Percentiles rank a stretch among this genome's conserved stretches.
phyloP scores from a whole-genome alignment of 2,888 invertebrate genomes.

The Torymus texanus region DNA sequence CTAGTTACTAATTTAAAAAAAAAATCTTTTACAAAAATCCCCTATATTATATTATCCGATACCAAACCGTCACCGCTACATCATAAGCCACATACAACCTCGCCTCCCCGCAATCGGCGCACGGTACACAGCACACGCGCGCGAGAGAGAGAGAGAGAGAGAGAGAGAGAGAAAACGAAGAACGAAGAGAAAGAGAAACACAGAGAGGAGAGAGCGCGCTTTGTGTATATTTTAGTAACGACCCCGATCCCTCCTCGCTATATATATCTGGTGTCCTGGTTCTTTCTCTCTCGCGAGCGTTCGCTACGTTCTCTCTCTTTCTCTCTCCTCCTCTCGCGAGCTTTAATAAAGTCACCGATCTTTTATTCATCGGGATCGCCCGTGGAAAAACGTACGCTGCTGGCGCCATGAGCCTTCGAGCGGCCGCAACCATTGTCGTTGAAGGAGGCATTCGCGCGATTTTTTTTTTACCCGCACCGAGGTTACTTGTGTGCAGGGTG shows the following conservation, averaged over 20 bases:
- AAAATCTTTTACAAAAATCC: too few species aligned
- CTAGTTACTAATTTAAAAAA: too few species aligned
- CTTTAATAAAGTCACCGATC: slow-evolving; percentile 61
- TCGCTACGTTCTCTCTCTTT: slow-evolving; percentile 64
- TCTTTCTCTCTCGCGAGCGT: slow-evolving; percentile 65
- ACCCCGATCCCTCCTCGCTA: slow-evolving; percentile 73
- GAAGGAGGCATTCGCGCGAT: too few species aligned
- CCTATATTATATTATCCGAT: too few species aligned
- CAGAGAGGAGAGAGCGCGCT: slow-evolving; percentile 63
- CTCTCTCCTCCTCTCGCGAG: slow-evolving; percentile 53
- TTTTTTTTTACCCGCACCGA: too few species aligned
- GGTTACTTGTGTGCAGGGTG: too few species aligned
- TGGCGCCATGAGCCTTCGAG: neutral
- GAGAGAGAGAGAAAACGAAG: neutral
- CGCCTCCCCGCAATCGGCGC: too few species aligned
- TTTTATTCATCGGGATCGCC: slow-evolving; percentile 56
- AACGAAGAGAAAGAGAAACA: slow-evolving; percentile 54
- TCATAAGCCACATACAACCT: too few species aligned
- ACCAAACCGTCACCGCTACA: too few species aligned
- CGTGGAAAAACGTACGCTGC: neutral
- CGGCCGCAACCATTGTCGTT: neutral
- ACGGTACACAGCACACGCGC: too few species aligned
- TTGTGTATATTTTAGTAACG: slow-evolving; percentile 75
- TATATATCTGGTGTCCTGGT: slow-evolving; percentile 74
- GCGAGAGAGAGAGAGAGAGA: slow-evolving; percentile 24